These are phyloP conservation scores for Megalops atlanticus DNA, from an alignment of 2,113 vertebrate genomes.

Conservation along the genomic window DNA sequence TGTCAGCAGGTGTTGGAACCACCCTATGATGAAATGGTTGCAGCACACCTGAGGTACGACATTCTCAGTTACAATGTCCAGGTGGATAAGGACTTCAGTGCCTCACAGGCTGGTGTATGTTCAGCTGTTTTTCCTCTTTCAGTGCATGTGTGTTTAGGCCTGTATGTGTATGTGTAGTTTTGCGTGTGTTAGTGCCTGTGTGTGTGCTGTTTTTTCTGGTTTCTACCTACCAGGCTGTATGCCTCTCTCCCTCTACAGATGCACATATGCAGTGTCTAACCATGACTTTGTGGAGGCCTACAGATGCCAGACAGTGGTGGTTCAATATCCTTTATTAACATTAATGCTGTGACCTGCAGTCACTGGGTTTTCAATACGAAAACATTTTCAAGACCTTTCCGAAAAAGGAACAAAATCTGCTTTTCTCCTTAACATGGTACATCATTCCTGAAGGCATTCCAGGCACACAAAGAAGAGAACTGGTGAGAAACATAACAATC, in stretches of 20 bases:
- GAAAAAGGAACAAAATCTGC: neutral
- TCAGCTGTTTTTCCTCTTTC: neutral
- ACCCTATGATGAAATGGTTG: slow-evolving; percentile 95
- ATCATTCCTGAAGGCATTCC: slow-evolving; percentile 91
- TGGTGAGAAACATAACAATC: slow-evolving; percentile 76
- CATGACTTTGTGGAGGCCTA: slow-evolving; percentile 97
- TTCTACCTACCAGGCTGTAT: neutral
- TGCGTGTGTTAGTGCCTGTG: neutral
- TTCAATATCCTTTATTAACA: slow-evolving; percentile 92
- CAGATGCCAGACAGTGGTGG: slow-evolving; percentile 93
- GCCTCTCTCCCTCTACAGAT: slow-evolving; percentile 71
- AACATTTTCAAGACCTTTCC: neutral
- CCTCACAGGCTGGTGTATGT: neutral
- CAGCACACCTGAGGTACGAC: slow-evolving; percentile 89
- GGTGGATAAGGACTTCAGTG: neutral
- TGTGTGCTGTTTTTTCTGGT: neutral
- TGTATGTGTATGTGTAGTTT: neutral
- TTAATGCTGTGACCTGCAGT: neutral
- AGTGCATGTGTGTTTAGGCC: neutral
- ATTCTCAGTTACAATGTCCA: neutral
- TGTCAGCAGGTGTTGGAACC: slow-evolving; percentile 94
- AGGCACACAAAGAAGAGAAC: slow-evolving; percentile 97
- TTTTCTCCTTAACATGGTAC: slow-evolving; percentile 73
- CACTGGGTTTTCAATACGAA: neutral
- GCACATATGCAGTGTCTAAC: slow-evolving; percentile 87